Conservation (phyloP, 2,797 vertebrate genomes). For the Phalanger gymnotis region DNA sequence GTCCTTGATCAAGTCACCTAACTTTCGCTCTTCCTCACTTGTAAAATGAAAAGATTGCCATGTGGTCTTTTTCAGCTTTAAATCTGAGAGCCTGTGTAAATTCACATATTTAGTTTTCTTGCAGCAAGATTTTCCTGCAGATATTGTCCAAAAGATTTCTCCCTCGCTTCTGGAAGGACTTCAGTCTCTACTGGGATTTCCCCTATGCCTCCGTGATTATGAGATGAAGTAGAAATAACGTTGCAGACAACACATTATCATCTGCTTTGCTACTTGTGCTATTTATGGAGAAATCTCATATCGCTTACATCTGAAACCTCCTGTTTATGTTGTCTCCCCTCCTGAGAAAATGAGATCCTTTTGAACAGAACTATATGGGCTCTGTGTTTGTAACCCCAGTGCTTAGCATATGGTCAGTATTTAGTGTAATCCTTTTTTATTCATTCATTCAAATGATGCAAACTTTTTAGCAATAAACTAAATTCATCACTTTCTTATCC, state of each 20-base stretch:
- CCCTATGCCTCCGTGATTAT: not conserved
- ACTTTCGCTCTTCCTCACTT: not conserved
- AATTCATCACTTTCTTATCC: not conserved
- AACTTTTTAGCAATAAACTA: constrained; percentile 56
- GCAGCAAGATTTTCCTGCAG: constrained; percentile 14
- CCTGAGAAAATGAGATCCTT: not conserved
- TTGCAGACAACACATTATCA: not conserved
- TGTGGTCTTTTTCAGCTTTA: constrained; percentile 13
- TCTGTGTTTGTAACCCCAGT: not conserved
- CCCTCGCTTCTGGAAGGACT: constrained; percentile 40
- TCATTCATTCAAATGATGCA: constrained; percentile 31
- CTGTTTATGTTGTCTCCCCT: not conserved
- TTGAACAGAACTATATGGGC: not conserved
- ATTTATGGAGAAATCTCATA: not conserved
- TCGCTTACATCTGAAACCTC: not conserved
- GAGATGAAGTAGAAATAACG: not conserved
- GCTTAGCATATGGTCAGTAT: not conserved
- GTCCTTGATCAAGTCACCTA: not conserved
- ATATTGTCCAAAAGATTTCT: constrained; percentile 25
- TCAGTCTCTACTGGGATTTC: not conserved
- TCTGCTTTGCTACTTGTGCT: not conserved
- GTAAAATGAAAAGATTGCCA: not conserved
- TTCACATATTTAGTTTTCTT: constrained; percentile 43
- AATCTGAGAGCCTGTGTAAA: constrained; percentile 46
- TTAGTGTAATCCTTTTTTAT: not conserved